Evolutionary conservation across 1,140 invertebrate genomes (phyloP).

Genomic region (Physella acuta): DNA sequence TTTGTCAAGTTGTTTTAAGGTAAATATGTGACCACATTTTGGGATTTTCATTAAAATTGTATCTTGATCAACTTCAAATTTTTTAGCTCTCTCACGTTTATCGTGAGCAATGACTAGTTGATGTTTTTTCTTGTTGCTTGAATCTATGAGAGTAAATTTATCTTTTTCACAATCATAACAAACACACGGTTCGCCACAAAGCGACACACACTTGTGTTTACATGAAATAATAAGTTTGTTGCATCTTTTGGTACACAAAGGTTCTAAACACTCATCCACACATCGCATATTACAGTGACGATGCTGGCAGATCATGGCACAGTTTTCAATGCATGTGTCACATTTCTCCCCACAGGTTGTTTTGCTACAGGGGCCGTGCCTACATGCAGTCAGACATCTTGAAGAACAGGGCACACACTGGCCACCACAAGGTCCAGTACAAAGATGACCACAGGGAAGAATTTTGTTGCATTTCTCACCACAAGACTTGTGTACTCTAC

Average conservation of each 20-base stretch:
- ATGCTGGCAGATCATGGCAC: slow-evolving; percentile 15
- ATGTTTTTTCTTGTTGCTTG: background rate
- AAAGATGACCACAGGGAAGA: slow-evolving; percentile 21
- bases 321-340: slow-evolving; percentile 24
- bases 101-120: slow-evolving; percentile 12
- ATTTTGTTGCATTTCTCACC: slow-evolving; percentile 11
- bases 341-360: slow-evolving; percentile 17
- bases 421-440: slow-evolving; percentile 9
- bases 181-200: slow-evolving; percentile 24
- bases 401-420: slow-evolving; percentile 2
- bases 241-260: slow-evolving; percentile 1
- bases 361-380: slow-evolving; percentile 14
- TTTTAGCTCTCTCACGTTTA: slow-evolving; percentile 17
- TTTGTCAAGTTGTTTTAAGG: slow-evolving; percentile 15
- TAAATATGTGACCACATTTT: slow-evolving; percentile 16
- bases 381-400: slow-evolving; percentile 10
- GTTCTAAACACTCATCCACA: slow-evolving; percentile 3
- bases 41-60: slow-evolving; percentile 24
- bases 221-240: slow-evolving; percentile 8
- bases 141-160: slow-evolving; percentile 16
- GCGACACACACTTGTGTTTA: slow-evolving; percentile 17
- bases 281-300: background rate
- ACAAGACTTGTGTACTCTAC: slow-evolving; percentile 19
- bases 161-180: slow-evolving; percentile 17
- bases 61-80: slow-evolving; percentile 8